Evolutionary conservation across 2,888 invertebrate species (phyloP).

Genomic region (Lycophotia porphyrea): DNA sequence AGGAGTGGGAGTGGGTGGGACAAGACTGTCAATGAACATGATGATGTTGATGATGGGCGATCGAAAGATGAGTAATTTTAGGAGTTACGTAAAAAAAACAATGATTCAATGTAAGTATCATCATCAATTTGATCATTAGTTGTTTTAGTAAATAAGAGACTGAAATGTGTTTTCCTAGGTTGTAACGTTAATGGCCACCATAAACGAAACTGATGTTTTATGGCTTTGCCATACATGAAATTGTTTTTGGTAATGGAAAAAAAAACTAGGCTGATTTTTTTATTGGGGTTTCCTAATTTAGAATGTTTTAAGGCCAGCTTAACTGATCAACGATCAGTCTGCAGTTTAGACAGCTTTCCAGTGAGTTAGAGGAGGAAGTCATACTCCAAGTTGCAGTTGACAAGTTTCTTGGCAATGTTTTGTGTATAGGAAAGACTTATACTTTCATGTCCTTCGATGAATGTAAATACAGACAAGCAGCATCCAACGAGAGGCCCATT

Average conservation of each 20-base stretch:
- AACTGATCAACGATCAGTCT: background rate
- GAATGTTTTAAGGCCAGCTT: constrained; percentile 9
- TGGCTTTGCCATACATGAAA: constrained; percentile 26
- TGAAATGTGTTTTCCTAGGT: constrained; percentile 9
- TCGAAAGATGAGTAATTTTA: background rate
- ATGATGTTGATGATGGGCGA: background rate
- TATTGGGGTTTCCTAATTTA: constrained; percentile 4
- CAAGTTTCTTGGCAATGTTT: background rate
- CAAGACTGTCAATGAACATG: background rate
- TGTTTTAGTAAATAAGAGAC: constrained; percentile 28
- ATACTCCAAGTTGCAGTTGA: background rate
- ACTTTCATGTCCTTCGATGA: background rate
- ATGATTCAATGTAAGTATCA: background rate
- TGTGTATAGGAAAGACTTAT: no score
- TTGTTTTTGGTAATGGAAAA: constrained; percentile 24
- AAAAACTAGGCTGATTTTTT: constrained; percentile 18
- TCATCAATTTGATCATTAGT: constrained; percentile 28
- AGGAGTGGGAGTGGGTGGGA: background rate
- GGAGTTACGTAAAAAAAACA: background rate
- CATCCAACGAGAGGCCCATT: background rate
- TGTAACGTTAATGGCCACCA: constrained; percentile 20
- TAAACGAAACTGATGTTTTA: constrained; percentile 41
- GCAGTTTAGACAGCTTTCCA: background rate
- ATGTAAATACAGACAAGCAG: background rate
- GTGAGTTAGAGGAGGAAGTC: background rate